Base-by-base conservation (phyloP, 53 echinoderm and acorn worm species). In the Apostichopus leukothele region DNA sequence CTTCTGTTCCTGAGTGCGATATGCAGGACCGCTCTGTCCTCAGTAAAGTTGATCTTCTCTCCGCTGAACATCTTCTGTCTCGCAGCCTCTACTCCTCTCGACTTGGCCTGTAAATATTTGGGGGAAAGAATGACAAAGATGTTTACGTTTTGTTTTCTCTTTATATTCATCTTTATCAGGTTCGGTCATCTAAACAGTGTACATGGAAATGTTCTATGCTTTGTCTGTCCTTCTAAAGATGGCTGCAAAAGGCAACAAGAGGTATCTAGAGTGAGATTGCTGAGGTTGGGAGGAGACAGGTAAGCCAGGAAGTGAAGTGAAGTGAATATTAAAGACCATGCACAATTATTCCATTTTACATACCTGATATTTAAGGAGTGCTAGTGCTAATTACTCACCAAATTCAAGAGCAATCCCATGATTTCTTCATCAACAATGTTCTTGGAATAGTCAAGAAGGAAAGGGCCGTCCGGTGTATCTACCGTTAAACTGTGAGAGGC, bases 11-110 rank as follows among this genome's bases (percentile, higher is more conserved):
- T 93, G 18, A 98, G 89, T 11, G 99, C 99, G 22, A 93, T 79
- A 60, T 98, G 99, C 6, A 98, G 91, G 25, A 98, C 99, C 9
- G 99, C 95, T 27, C 99, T 88, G 19, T 91, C 84, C 86, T 98
- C 99, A 0, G 99, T 98, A 89, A 98, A 96, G 91, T 98, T 98
- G 88, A 98, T 98, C 91, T 96, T 98, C 84, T 94, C 90, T 16
- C 99, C 99, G n/a, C 84, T 84, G 67, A 98, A 98, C 94, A 98
- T 92, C 52, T 89, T 83, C 11, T 98, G 94, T 39, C 99, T 89
- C 21, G 93, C 93, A 51, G 91, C 94, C 76, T 98, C 95, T 7
- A 98, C 27, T 21, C 92, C 90, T 61, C 94, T 59, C 0, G 95
- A 86, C 23, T 79, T 89, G 39, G 95, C 99, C 99, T 98, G 71